Conservation (phyloP, 2,113 vertebrate genomes). For the Romanogobio albipinnatus region DNA sequence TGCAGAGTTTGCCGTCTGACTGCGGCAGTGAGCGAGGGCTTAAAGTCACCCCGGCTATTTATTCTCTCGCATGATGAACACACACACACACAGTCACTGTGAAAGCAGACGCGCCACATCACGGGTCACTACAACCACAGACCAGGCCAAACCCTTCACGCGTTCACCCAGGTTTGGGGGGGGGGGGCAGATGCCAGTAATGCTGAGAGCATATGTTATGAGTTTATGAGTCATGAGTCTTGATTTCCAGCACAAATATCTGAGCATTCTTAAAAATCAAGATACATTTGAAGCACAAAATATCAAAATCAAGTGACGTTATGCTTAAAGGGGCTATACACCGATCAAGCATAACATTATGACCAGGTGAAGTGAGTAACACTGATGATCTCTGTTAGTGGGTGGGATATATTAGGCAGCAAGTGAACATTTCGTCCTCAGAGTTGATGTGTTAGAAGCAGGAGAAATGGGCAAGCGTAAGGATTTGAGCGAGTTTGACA, state of each 20-base stretch:
- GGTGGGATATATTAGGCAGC: no score
- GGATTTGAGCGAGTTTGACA: no score
- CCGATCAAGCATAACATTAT: no score
- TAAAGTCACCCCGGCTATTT: slow-evolving; percentile 51
- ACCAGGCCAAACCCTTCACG: neutral
- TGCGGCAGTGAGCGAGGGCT: slow-evolving; percentile 71
- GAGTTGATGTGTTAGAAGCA: no score
- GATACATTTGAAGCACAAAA: no score
- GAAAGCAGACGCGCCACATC: slow-evolving; percentile 46
- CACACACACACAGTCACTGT: slow-evolving; percentile 37
- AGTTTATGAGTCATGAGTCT: neutral
- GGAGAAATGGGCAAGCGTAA: no score
- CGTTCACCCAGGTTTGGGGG: neutral
- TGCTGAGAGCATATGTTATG: neutral
- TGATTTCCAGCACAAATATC: neutral
- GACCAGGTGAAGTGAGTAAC: no score
- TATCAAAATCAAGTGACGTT: no score
- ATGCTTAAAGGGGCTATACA: no score
- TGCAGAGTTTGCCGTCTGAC: slow-evolving; percentile 78
- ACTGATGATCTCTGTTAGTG: no score
- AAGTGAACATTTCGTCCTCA: no score
- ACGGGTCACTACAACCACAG: neutral
- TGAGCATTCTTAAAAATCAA: no score
- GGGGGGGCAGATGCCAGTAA: neutral
- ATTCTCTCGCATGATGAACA: slow-evolving; percentile 32